Conservation (phyloP, 2,888 invertebrate genomes). For the Nemotelus pantherinus region DNA sequence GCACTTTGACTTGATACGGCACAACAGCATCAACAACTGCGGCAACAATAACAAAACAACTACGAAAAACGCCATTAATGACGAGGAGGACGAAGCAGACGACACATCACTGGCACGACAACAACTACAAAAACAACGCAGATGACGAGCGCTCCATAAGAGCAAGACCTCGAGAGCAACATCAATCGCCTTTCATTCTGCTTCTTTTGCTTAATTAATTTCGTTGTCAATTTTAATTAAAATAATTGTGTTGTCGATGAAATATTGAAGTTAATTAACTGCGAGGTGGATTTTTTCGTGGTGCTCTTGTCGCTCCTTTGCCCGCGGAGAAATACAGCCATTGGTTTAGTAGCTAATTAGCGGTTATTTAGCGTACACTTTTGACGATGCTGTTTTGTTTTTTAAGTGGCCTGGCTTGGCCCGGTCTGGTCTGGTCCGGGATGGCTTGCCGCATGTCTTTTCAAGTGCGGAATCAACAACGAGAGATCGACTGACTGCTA, state of each 20-base stretch:
- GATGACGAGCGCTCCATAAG: conserved; percentile 34
- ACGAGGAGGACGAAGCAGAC: neutral
- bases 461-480: too few species aligned
- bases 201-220: conserved; percentile 37
- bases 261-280: conserved; percentile 42
- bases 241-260: conserved; percentile 42
- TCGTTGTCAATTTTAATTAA: conserved; percentile 41
- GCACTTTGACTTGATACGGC: neutral
- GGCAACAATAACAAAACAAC: neutral
- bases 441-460: too few species aligned
- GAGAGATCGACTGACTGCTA: too few species aligned
- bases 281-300: conserved; percentile 26
- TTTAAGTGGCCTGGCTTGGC: too few species aligned
- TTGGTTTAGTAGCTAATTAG: conserved; percentile 41
- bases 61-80: neutral
- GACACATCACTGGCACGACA: neutral
- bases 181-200: neutral
- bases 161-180: neutral
- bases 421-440: too few species aligned
- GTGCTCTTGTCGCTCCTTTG: neutral
- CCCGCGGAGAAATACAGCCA: conserved; percentile 8
- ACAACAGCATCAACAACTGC: neutral
- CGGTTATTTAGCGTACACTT: conserved; percentile 18
- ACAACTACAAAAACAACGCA: neutral
- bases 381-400: neutral